Evolutionary conservation across 2,113 vertebrate genomes (phyloP).

Genomic region (Lampris incognitus): DNA sequence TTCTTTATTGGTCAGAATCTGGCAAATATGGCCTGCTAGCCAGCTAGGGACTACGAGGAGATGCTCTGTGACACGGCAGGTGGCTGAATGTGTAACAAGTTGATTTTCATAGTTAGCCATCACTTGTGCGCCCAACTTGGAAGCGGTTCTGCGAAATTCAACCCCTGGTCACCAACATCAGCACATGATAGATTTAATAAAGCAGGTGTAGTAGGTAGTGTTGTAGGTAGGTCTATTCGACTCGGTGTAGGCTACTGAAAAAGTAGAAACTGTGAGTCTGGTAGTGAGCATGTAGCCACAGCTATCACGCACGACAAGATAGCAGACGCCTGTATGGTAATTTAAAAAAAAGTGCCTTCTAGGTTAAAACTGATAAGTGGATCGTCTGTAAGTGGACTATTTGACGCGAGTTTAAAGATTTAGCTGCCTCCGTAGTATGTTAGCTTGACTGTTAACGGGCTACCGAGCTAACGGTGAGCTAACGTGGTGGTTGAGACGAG

Average conservation of each 20-base stretch:
- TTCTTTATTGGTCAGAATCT: background rate
- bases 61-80: too few species aligned
- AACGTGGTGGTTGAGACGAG: constrained; percentile 48
- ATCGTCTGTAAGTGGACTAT: too few species aligned
- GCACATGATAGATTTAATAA: constrained; percentile 4
- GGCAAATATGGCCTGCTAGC: too few species aligned
- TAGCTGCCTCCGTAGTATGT: constrained; percentile 16
- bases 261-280: background rate
- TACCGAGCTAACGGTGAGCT: constrained; percentile 54
- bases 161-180: background rate
- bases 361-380: too few species aligned
- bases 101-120: background rate
- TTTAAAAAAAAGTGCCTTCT: too few species aligned
- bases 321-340: too few species aligned
- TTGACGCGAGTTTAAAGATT: too few species aligned
- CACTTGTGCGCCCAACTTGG: too few species aligned
- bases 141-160: background rate
- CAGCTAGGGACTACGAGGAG: too few species aligned
- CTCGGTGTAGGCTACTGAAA: constrained; percentile 21
- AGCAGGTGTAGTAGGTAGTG: too few species aligned
- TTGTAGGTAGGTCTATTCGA: constrained; percentile 54
- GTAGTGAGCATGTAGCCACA: background rate
- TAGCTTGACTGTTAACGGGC: constrained; percentile 45
- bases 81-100: background rate
- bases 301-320: too few species aligned